These are phyloP conservation scores for Calyptommatus sinebrachiatus DNA, from an alignment of 2,113 vertebrate genomes.

Conservation along the genomic window DNA sequence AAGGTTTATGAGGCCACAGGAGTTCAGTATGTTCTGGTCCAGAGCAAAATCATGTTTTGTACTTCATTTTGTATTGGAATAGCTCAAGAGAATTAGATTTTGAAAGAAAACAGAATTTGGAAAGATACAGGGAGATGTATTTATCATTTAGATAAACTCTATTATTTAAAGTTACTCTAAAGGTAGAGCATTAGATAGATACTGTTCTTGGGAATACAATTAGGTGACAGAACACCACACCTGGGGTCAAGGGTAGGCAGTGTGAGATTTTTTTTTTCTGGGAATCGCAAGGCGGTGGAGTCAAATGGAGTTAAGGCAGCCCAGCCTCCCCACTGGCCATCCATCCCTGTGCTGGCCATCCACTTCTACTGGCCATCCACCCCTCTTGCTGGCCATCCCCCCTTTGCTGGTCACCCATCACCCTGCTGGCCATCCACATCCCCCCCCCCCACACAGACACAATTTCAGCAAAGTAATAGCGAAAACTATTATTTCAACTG, in stretches of 20 bases:
- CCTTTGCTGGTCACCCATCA: no score
- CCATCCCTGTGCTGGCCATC: no score
- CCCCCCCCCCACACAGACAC: not conserved
- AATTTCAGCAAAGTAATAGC: no score
- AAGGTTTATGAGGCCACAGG: slow-evolving; percentile 18
- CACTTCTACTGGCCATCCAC: not conserved
- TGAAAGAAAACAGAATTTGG: slow-evolving; percentile 3
- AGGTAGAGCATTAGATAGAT: slow-evolving; percentile 1
- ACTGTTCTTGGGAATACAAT: not conserved
- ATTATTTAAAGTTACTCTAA: not conserved
- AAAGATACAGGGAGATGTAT: not conserved
- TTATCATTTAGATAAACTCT: not conserved
- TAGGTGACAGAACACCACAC: not conserved
- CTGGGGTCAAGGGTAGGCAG: not conserved
- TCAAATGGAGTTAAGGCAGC: no score
- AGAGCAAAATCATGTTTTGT: not conserved
- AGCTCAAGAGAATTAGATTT: slow-evolving; percentile 10
- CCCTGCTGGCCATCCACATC: not conserved
- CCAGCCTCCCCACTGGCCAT: no score
- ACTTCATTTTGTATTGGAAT: not conserved
- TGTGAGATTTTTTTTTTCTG: not conserved
- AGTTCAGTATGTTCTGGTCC: slow-evolving; percentile 10
- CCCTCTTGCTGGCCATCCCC: not conserved
- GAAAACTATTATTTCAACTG: no score
- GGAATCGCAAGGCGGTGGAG: no score